These are phyloP conservation scores for Spermophilus dauricus DNA, from an alignment of 2,113 vertebrate species.

Conservation along the genomic window DNA sequence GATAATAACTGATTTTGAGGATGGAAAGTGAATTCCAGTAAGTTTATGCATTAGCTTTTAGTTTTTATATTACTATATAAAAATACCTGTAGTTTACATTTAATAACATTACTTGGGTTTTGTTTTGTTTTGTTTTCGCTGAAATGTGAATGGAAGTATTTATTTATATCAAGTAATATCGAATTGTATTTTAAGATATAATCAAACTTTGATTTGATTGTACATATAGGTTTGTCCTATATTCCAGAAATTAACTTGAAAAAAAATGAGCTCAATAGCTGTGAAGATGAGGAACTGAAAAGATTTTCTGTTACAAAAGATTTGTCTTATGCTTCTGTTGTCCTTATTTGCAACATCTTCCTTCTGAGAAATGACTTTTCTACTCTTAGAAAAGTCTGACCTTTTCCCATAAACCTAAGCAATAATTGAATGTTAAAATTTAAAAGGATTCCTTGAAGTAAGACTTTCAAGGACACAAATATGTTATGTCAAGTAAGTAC, in stretches of 20 bases:
- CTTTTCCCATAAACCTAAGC: constrained; percentile 42
- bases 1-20: constrained; percentile 70
- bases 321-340: not conserved
- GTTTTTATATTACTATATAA: constrained; percentile 1
- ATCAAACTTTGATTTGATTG: constrained; percentile 12
- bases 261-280: not conserved
- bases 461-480: constrained; percentile 60
- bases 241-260: constrained; percentile 48
- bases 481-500: constrained; percentile 70
- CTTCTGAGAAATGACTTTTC: constrained; percentile 40
- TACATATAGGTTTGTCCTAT: not conserved
- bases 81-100: not conserved
- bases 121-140: not conserved
- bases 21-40: constrained; percentile 80
- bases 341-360: not conserved
- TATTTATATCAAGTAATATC: constrained; percentile 46
- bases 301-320: not conserved
- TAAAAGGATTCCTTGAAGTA: constrained; percentile 67
- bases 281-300: constrained; percentile 12
- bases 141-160: constrained; percentile 43
- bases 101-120: not conserved
- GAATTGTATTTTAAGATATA: constrained; percentile 29
- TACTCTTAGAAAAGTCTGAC: constrained; percentile 49
- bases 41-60: constrained; percentile 16
- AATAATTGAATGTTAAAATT: constrained; percentile 44